phyloP scores from a whole-genome alignment of 2,888 invertebrate genomes.

The Apotomis turbidana region DNA sequence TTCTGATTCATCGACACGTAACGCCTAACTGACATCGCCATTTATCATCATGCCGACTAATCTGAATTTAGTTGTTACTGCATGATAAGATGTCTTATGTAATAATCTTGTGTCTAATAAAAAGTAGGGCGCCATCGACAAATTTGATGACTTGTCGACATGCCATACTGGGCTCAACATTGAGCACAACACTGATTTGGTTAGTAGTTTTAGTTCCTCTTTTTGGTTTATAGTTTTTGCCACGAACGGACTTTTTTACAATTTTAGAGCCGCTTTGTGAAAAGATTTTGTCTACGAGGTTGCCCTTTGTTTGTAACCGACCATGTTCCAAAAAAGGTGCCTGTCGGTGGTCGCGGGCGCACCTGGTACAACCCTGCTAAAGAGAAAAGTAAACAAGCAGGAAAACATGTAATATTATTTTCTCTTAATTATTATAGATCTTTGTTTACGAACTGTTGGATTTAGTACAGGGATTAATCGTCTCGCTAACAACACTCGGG shows the following conservation, averaged over 20 bases:
- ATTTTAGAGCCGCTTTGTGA: slow-evolving; percentile 23
- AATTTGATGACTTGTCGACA: slow-evolving; percentile 43
- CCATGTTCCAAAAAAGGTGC: slow-evolving; percentile 17
- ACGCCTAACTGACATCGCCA: slow-evolving; percentile 48
- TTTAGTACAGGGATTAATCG: not conserved
- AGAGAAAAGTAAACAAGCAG: slow-evolving; percentile 14
- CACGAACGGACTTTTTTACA: slow-evolving; percentile 1
- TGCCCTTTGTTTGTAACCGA: slow-evolving; percentile 24
- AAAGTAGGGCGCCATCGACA: slow-evolving; percentile 57
- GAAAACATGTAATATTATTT: not conserved
- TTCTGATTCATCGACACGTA: slow-evolving; percentile 47
- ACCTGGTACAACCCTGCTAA: slow-evolving; percentile 21
- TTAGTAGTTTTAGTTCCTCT: not conserved
- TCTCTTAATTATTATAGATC: not conserved
- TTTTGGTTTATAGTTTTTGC: slow-evolving; percentile 4
- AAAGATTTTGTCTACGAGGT: not conserved
- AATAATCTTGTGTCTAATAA: slow-evolving; percentile 56
- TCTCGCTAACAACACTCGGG: not conserved
- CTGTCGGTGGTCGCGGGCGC: slow-evolving; percentile 3
- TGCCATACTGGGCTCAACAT: slow-evolving; percentile 25
- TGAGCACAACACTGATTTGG: slow-evolving; percentile 21
- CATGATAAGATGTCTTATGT: slow-evolving; percentile 49
- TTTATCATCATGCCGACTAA: slow-evolving; percentile 53
- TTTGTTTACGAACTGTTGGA: not conserved
- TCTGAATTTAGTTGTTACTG: slow-evolving; percentile 49